Base-by-base conservation (phyloP, 1,140 invertebrate genomes). In the Lepidurus apus region DNA sequence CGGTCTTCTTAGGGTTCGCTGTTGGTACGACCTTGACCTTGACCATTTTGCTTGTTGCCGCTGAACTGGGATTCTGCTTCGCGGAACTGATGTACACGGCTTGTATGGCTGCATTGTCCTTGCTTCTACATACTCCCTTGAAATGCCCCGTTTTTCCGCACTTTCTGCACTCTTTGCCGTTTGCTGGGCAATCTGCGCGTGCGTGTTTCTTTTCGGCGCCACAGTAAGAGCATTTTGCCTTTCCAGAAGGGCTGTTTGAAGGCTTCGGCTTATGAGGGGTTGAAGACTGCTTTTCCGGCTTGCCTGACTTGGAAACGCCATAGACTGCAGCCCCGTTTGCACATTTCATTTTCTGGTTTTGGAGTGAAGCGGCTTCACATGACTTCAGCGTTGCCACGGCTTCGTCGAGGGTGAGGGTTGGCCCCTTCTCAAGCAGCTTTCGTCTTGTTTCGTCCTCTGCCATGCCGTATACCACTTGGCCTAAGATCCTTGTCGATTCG, bases 401-500 rank as follows among this genome's bases (percentile, higher is more conserved):
- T 13, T 76, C 42, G 7, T 76, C 75, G 7, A 76, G 75, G 11
- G 75, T 76, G 43, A 76, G 17, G 10, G 1, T 34, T 21, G 34
- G 43, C 75, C 75, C 75, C 17, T 42, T 42, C 26, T 76, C 75
- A 43, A 76, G 42, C 17, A 76, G 75, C 75, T 76, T 76, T 43
- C 34, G 7, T 11, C 75, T 42, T 24, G 26, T 10, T 4, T 76
- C 75, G 7, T 76, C 75, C 6, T 76, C 42, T 24, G 26, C 13
- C 8, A 76, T 42, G 43, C 75, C 75, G 75, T 42, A 43, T 4
- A 76, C 42, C 1, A 76, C 45, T 13, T 76, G 75, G 11, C 75
- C 42, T 21, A 76, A 13, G 4, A 76, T 17, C 7, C 75, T 42
- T 8, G 75, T 44, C 1, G 34, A 7, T 47, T 76, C 34, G 7